Percentiles rank a stretch among this genome's conserved stretches.
These are phyloP conservation scores for Turdus rufiventris DNA, from an alignment of 2,113 vertebrate species.

Conservation along the genomic window DNA sequence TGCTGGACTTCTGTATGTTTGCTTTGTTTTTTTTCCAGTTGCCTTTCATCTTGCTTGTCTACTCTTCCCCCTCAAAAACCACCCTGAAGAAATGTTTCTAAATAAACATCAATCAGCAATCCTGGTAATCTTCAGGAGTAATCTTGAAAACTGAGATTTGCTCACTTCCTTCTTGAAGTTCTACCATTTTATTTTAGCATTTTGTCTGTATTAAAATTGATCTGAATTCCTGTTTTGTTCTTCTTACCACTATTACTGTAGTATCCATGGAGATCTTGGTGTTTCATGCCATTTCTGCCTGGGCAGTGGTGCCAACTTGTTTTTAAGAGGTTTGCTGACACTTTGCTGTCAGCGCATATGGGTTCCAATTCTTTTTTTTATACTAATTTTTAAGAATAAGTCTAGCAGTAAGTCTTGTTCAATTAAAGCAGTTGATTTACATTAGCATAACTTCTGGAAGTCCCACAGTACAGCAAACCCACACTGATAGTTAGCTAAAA, in stretches of 20 bases:
- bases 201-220: background rate
- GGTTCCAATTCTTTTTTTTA: background rate
- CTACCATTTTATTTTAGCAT: background rate
- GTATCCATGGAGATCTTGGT: background rate
- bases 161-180: background rate
- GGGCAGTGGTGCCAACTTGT: background rate
- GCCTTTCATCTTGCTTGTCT: background rate
- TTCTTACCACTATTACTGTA: background rate
- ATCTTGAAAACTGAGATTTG: background rate
- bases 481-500: background rate
- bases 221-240: background rate
- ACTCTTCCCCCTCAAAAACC: background rate
- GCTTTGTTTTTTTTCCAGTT: background rate
- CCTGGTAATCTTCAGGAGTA: background rate
- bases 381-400: background rate
- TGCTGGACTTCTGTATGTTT: background rate
- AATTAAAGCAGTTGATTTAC: background rate
- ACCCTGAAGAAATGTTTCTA: background rate
- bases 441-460: background rate
- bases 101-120: background rate
- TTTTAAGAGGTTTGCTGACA: background rate
- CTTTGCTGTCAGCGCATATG: background rate
- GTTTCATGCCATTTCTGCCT: background rate
- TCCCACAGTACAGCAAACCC: background rate
- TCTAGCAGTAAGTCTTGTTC: background rate